Evolutionary conservation across 2,888 invertebrate species (phyloP).

Genomic region (Cepaea hortensis): DNA sequence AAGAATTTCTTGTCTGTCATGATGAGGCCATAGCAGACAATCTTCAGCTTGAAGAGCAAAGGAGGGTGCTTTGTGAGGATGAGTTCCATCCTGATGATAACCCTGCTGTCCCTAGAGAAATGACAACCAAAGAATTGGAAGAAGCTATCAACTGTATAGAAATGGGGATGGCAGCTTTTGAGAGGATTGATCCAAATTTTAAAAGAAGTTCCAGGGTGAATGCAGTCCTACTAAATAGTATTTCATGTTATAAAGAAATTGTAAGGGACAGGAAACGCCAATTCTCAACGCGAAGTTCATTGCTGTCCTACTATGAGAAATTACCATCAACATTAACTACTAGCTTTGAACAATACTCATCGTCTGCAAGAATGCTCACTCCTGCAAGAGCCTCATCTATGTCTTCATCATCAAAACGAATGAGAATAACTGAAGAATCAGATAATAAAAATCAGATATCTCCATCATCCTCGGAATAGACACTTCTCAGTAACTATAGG

Average conservation of each 20-base stretch:
- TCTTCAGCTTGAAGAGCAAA: neutral
- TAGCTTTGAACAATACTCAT: too few species aligned
- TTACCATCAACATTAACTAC: too few species aligned
- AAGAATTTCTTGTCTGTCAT: neutral
- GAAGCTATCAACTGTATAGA: neutral
- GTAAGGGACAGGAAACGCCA: neutral
- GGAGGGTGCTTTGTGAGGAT: neutral
- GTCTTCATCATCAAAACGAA: too few species aligned
- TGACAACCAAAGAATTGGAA: neutral
- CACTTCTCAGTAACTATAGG: too few species aligned
- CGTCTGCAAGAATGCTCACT: too few species aligned
- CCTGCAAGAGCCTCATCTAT: too few species aligned
- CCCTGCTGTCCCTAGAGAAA: neutral
- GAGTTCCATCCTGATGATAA: neutral
- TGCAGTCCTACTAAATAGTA: neutral
- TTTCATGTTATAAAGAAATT: slow-evolving; percentile 12
- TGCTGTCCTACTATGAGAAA: neutral
- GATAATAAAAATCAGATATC: too few species aligned
- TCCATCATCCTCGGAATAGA: too few species aligned
- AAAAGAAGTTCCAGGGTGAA: slow-evolving; percentile 2
- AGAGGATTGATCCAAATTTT: slow-evolving; percentile 3
- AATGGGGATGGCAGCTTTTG: neutral
- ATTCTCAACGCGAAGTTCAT: neutral
- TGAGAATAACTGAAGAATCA: too few species aligned
- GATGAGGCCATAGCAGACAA: neutral